Evolutionary conservation across 2,113 vertebrate species (phyloP).

Genomic region (Epinephelus moara): DNA sequence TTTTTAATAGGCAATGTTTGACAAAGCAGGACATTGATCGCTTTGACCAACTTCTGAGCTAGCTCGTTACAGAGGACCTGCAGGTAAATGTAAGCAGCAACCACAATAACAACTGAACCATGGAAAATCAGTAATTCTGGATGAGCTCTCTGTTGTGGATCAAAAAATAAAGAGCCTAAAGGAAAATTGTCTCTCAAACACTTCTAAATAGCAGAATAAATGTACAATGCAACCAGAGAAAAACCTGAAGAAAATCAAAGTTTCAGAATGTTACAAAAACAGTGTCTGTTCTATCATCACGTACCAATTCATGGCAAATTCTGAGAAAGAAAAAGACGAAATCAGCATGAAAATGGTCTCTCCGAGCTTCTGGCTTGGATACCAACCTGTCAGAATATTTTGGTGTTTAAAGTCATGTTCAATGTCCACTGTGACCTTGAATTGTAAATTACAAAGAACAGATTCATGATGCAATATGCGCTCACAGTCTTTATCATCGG

Average conservation of each 20-base stretch:
- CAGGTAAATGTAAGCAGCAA: not conserved
- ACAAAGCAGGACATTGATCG: constrained; percentile 2
- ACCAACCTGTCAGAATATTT: constrained; percentile 23
- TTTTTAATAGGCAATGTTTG: not conserved
- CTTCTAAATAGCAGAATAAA: constrained; percentile 23
- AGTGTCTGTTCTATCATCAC: not conserved
- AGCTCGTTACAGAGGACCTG: not conserved
- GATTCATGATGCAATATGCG: constrained; percentile 66
- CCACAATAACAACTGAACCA: not conserved
- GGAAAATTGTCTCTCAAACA: not conserved
- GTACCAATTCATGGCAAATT: not conserved
- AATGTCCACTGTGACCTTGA: constrained; percentile 51
- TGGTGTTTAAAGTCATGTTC: constrained; percentile 14
- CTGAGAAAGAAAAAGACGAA: not conserved
- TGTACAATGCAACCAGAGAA: not conserved
- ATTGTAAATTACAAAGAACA: constrained; percentile 51
- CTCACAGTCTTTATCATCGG: constrained; percentile 63
- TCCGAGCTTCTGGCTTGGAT: not conserved
- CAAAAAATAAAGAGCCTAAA: not conserved
- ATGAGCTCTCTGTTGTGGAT: not conserved
- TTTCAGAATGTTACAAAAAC: constrained; percentile 7
- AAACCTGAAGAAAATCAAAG: constrained; percentile 19
- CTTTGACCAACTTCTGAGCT: not conserved
- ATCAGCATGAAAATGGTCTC: not conserved
- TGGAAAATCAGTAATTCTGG: constrained; percentile 5